Percentiles rank a stretch among this genome's conserved stretches.
phyloP scores from a whole-genome alignment of 2,113 vertebrate genomes.

The Steatornis caripensis region DNA sequence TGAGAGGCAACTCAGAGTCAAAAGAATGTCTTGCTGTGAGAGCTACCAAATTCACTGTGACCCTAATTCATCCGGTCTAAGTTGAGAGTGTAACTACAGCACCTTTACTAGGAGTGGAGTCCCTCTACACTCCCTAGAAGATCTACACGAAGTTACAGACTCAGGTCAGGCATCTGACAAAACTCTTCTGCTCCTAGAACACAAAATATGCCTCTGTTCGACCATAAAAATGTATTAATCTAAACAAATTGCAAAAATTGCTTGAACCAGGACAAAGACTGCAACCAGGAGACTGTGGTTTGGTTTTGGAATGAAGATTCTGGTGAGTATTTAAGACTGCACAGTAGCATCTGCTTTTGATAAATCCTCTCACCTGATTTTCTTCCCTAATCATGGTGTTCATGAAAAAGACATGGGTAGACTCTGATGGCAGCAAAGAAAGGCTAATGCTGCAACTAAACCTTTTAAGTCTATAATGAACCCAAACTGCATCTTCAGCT shows the following conservation, averaged over 20 bases:
- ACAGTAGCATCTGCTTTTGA: neutral
- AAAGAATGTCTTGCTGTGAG: neutral
- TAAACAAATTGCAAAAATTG: neutral
- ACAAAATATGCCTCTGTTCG: neutral
- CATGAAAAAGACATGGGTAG: neutral
- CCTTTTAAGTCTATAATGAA: neutral
- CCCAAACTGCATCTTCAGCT: neutral
- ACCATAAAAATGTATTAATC: neutral
- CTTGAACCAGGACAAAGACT: neutral
- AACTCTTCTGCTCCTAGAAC: neutral
- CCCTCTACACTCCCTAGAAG: neutral
- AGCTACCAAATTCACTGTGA: neutral
- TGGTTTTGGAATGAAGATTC: neutral
- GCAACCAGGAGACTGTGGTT: neutral
- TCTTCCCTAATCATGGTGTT: neutral
- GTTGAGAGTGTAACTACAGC: neutral
- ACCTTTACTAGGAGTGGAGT: neutral
- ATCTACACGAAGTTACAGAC: neutral
- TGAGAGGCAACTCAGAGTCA: neutral
- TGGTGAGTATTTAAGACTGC: neutral
- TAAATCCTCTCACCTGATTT: neutral
- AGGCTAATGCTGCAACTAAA: neutral
- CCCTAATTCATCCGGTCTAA: neutral
- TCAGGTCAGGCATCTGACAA: neutral
- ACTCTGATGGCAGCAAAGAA: neutral